Base-by-base conservation (phyloP, 1,140 invertebrate species). In the Phenacoccus solenopsis region DNA sequence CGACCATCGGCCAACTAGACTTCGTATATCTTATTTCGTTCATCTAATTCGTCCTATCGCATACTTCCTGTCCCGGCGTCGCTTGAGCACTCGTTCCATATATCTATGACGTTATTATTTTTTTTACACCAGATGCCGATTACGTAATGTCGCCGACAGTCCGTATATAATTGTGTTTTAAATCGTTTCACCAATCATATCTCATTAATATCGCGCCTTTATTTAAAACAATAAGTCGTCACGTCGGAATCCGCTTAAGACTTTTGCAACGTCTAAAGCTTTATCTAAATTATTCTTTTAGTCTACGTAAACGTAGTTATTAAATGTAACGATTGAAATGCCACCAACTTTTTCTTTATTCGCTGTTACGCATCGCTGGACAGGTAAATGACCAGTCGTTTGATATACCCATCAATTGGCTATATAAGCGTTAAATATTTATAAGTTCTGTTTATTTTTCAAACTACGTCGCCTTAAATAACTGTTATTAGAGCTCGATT, bases 141-240 rank as follows among this genome's bases (percentile, higher is more conserved):
- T 64, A 27, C 25, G 59, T 27, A 64, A 64, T 64, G 59, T 64
- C 59, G 59, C 59, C 59, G 59, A 64, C 59, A 10, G 59, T 64
- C 59, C 38, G 38, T 64, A 64, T 64, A 64, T 64, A 64, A 64
- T 64, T 64, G 59, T 4, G 32, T 38, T 38, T 38, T 38, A 10
- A n/a, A 9, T 38, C n/a, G n/a, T n/a, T 10, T 10, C 32, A 38
- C 32, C 32, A 38, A n/a, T 38, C 9, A 10, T n/a, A 38, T 38
- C n/a, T 38, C 32, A 38, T 38, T 38, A 38, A 38, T 38, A 38
- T n/a, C 32, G 32, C 9, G 32, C 32, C 9, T 38, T 38, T 38
- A n/a, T 38, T 38, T 9, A 38, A 38, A 38, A 38, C 32, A 38
- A 38, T 38, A n/a, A n/a, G n/a, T n/a, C n/a, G n/a, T n/a, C n/a